phyloP scores from a whole-genome alignment of 1,140 invertebrate species.

The Bombus cullumanus region DNA sequence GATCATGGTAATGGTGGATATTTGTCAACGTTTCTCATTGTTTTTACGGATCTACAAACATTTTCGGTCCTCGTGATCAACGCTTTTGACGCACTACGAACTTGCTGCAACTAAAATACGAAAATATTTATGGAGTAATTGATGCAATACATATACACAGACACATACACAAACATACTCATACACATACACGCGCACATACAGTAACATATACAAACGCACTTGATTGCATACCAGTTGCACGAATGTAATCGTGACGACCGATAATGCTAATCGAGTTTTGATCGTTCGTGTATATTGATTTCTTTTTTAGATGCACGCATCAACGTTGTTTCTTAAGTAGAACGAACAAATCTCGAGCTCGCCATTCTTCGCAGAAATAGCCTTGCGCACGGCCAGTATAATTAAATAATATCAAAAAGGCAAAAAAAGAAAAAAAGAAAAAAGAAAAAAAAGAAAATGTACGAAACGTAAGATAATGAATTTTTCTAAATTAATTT shows the following conservation, averaged over 20 bases:
- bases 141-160: not conserved
- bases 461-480: not conserved
- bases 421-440: not conserved
- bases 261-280: conserved; percentile 7
- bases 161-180: not conserved
- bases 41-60: not conserved
- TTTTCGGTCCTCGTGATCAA: conserved; percentile 1
- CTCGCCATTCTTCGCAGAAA: not conserved
- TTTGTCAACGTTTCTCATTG: conserved; percentile 12
- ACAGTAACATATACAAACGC: not conserved
- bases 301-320: not conserved
- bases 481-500: conserved; percentile 15
- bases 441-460: not conserved
- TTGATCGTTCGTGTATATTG: conserved; percentile 17
- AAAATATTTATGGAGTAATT: conserved; percentile 12
- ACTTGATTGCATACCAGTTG: not conserved
- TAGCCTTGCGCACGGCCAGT: not conserved
- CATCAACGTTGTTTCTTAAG: conserved; percentile 33
- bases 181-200: not conserved
- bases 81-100: conserved; percentile 8
- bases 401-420: not conserved
- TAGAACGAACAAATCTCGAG: conserved; percentile 18
- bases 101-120: not conserved
- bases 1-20: not conserved
- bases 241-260: not conserved